Base-by-base conservation (phyloP, 2,888 invertebrate species). In the Chrysolina americana region DNA sequence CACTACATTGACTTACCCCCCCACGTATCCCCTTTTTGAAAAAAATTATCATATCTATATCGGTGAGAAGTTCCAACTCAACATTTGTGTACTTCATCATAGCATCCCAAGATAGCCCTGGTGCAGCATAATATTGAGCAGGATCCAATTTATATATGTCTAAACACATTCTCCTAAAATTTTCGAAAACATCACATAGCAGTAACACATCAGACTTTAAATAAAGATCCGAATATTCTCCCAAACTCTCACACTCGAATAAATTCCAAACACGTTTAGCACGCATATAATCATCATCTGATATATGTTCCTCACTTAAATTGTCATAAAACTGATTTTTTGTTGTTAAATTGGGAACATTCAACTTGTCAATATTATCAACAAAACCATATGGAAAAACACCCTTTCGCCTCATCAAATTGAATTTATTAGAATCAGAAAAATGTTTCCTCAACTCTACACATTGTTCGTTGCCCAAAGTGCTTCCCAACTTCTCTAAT, bases 31-130 rank as follows among this genome's bases (percentile, higher is more conserved):
- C 36, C 8, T 36, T 36, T 8, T 36, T 36, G 6, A 47, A 47
- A 15, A 47, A 47, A 47, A 15, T 15, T 47, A 47, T 47, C 47
- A 84, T 76, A 6, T 36, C 4, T 36, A 36, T 36, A 71, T 87
- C 85, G 3, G 82, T 83, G 19, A 86, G 70, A 5, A 87, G 69
- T 68, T 86, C 82, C 19, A 87, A 59, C 66, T 84, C 70, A 10
- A 86, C 71, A 56, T 77, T 50, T 0, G 85, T 86, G 65, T 76
- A 72, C 76, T 50, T 50, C 50, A 50, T 13, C 50, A 50, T 50
- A 15, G 17, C 50, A 50, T 50, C 50, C 50, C 50, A 50, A 50
- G 2, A 3, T 28, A 28, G 28, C 2, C 28, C 5, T 5, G 50
- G 15, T 50, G 17, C 50, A 8, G 50, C n/a, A n/a, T 85, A 28